A percentile compares a stretch with the other conserved stretches of the same genome.
These are phyloP conservation scores for Syndactyla subalaris DNA, from an alignment of 2,797 vertebrate species.

Conservation along the genomic window DNA sequence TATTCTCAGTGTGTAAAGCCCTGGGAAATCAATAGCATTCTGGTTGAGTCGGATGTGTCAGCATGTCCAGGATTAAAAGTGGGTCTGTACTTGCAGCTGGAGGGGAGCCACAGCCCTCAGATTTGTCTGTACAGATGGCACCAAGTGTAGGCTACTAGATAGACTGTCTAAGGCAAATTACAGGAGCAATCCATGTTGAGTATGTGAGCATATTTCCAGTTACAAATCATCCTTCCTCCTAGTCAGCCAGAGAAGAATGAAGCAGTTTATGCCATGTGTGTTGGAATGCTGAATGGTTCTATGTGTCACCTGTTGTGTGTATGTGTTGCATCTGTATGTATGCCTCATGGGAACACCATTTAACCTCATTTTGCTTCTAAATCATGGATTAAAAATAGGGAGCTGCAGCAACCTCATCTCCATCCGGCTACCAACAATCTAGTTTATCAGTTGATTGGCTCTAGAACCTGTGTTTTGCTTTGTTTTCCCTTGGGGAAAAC, in stretches of 20 bases:
- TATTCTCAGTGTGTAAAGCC: background rate
- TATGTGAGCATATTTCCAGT: background rate
- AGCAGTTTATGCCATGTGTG: background rate
- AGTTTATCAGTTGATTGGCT: background rate
- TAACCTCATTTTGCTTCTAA: background rate
- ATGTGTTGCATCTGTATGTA: background rate
- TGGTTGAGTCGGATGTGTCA: background rate
- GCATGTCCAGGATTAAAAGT: background rate
- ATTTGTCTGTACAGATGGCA: background rate
- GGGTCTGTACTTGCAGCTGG: background rate
- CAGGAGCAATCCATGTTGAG: background rate
- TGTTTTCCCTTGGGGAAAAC: background rate
- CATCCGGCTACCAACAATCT: background rate
- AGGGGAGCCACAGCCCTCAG: background rate
- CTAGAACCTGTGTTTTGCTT: background rate
- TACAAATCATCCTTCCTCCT: background rate
- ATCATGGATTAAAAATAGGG: background rate
- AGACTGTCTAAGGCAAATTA: background rate
- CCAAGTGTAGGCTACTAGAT: background rate
- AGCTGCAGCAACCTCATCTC: background rate
- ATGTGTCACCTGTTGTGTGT: accelerated
- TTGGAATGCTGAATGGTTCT: background rate
- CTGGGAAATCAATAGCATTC: background rate
- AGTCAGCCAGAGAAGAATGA: background rate
- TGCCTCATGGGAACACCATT: background rate